Evolutionary conservation across 2,113 vertebrate genomes (phyloP).

Genomic region (Otolemur garnettii): DNA sequence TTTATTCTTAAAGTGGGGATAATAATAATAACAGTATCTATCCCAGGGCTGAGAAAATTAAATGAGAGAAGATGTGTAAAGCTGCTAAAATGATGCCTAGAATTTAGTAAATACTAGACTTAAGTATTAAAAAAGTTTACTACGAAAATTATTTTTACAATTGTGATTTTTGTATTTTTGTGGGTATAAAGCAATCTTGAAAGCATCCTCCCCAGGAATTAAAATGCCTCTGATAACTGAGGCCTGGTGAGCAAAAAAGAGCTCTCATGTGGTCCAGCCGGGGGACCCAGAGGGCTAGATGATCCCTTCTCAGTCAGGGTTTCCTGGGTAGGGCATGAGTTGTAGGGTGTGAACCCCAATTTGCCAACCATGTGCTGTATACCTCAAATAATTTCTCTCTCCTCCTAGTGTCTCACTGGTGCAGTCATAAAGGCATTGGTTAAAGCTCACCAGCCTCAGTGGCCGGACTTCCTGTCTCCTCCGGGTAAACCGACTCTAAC

Average conservation of each 20-base stretch:
- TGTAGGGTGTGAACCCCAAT: not conserved
- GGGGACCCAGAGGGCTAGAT: not conserved
- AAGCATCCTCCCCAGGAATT: not conserved
- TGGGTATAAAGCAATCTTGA: not conserved
- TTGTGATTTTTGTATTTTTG: not conserved
- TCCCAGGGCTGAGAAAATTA: not conserved
- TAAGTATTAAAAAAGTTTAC: not conserved
- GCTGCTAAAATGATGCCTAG: not conserved
- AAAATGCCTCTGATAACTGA: conserved; percentile 24
- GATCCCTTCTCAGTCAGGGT: not conserved
- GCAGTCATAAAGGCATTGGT: conserved; percentile 28
- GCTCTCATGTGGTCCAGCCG: not conserved
- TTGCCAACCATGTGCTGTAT: not conserved
- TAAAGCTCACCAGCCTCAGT: conserved; percentile 12
- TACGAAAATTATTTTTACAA: not conserved
- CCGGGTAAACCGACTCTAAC: conserved; percentile 69
- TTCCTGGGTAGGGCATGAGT: not conserved
- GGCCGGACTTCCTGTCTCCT: conserved; percentile 66
- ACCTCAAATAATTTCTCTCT: not conserved
- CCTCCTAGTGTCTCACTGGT: not conserved
- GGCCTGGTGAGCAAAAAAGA: not conserved
- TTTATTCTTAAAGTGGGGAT: conserved; percentile 11
- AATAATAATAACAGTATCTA: not conserved
- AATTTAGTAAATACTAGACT: not conserved
- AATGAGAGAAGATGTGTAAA: not conserved